These are phyloP conservation scores for Cryptocephalus primarius DNA, from an alignment of 2,888 invertebrate species.

Conservation along the genomic window DNA sequence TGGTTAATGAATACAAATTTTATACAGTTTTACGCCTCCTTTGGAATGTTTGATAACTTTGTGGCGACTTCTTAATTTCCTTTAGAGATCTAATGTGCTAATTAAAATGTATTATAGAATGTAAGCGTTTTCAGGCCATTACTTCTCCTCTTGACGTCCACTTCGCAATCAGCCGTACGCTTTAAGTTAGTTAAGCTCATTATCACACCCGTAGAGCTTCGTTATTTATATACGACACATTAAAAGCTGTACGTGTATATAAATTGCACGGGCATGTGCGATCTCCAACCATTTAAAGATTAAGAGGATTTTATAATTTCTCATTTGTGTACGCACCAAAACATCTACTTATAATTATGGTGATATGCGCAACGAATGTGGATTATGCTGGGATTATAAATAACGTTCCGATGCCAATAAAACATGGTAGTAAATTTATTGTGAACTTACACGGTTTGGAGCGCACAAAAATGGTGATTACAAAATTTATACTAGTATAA, in stretches of 20 bases:
- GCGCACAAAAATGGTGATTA: too few relatives aligned
- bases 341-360: constrained; percentile 17
- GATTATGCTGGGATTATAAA: constrained; percentile 14
- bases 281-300: constrained; percentile 1
- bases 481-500: too few relatives aligned
- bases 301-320: constrained; percentile 16
- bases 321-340: constrained; percentile 16
- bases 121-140: too few relatives aligned
- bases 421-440: too few relatives aligned
- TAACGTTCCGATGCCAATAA: constrained; percentile 1
- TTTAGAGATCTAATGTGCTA: too few relatives aligned
- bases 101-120: too few relatives aligned
- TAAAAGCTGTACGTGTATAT: constrained; percentile 13
- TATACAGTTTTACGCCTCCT: too few relatives aligned
- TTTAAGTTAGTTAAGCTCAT: constrained; percentile 39
- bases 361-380: constrained; percentile 16
- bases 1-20: too few relatives aligned
- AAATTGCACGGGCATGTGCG: too few relatives aligned
- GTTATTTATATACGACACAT: constrained; percentile 34
- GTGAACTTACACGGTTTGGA: too few relatives aligned
- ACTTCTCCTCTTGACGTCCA: constrained; percentile 9
- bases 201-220: constrained; percentile 35
- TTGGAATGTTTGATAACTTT: too few relatives aligned
- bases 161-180: constrained; percentile 37
- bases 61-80: too few relatives aligned